Base-by-base conservation (phyloP, 2,113 vertebrate genomes). In the Ailurus styani region DNA sequence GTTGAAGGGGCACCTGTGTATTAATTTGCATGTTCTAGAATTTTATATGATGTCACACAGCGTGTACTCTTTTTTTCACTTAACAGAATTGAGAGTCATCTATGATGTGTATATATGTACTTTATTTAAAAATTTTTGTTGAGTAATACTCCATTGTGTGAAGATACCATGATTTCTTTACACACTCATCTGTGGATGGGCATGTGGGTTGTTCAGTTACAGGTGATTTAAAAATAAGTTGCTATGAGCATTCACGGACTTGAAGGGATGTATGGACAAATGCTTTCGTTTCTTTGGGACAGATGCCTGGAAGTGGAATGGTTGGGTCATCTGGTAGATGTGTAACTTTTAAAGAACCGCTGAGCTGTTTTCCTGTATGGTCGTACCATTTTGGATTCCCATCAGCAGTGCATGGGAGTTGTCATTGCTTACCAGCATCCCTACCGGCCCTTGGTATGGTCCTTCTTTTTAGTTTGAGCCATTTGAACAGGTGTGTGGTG, bases 341-440 rank as follows among this genome's bases (percentile, higher is more conserved):
- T 8, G 7, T 87, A 60, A 47, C 40, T 90, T 79, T 75, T n/a
- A 34, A 75, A 90, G 37, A 93, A 34, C 13, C 3, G 15, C 75
- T 0, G 57, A 87, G 11, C 45, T 93, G 1, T 70, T 96, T 96
- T 62, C 14, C 34, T 62, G 66, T 87, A 52, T 21, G 47, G 5
- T 9, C 29, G 45, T 40, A 45, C 42, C 42, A 70, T 83, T 77
- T 87, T n/a, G 13, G 42, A 17, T 70, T 70, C 57, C 73, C 15
- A 37, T 37, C 14, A 40, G 15, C 11, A 47, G 27, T 21, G 0
- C 9, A 78, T 23, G 40, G 17, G 75, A 45, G n/a, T 64, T 91
- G 11, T 37, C 2, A 1, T 42, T 52, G 1, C 8, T 40, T 13
- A 8, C 0, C 18, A 47, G 5, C 27, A 14, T 25, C 18, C 20